These are phyloP conservation scores for Pristionchus japonicus DNA, from an alignment of 2,888 invertebrate species.

Conservation along the genomic window DNA sequence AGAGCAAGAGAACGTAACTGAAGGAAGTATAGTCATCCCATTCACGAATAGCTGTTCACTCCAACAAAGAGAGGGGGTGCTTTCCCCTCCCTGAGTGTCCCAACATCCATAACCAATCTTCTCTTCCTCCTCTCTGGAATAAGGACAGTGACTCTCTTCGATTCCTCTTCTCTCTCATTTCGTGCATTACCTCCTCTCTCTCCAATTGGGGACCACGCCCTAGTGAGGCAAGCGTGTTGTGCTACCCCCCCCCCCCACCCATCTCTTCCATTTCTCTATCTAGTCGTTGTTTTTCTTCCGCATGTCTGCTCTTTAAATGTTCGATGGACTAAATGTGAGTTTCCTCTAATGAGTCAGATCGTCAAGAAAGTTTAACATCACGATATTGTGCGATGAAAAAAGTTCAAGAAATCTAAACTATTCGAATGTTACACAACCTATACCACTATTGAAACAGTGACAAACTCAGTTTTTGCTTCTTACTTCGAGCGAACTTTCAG, in stretches of 20 bases:
- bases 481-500: not conserved
- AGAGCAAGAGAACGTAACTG: not conserved
- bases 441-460: not conserved
- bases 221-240: constrained; percentile 10
- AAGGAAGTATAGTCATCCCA: not conserved
- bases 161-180: not conserved
- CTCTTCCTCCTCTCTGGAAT: constrained; percentile 7
- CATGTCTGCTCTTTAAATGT: not conserved
- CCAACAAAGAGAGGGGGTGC: not conserved
- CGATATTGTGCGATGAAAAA: too few relatives aligned
- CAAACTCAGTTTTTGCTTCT: not conserved
- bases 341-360: too few relatives aligned
- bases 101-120: constrained; percentile 23
- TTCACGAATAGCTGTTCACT: not conserved
- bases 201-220: constrained; percentile 22
- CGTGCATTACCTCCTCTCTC: not conserved
- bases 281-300: not conserved
- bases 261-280: not conserved
- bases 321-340: not conserved
- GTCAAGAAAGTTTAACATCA: too few relatives aligned
- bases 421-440: not conserved
- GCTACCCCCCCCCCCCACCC: not conserved
- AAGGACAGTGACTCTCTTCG: constrained; percentile 20
- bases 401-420: too few relatives aligned
- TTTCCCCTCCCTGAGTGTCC: not conserved